Conservation (phyloP, 2,888 invertebrate species). For the Calameuta filiformis region DNA sequence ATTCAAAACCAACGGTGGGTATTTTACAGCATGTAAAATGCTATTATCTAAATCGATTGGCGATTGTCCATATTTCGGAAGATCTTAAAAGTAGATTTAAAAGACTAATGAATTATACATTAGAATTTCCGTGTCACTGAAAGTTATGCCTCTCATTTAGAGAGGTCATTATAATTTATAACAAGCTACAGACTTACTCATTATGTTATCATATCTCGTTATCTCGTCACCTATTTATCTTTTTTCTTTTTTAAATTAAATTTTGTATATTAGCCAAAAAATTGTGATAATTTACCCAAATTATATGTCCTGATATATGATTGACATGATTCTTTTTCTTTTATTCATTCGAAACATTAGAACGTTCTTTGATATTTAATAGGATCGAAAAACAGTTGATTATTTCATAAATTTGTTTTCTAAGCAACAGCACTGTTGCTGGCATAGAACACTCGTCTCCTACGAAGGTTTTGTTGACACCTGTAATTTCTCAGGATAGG, state of each 20-base stretch:
- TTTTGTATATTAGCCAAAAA: neutral
- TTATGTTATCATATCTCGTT: neutral
- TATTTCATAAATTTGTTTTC: neutral
- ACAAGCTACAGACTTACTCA: neutral
- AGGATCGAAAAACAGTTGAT: neutral
- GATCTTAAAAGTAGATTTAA: constrained; percentile 14
- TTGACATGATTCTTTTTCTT: neutral
- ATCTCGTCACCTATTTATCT: neutral
- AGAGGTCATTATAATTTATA: neutral
- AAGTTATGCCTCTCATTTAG: neutral
- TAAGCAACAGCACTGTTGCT: constrained; percentile 22
- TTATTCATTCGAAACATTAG: neutral
- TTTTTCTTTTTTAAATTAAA: neutral
- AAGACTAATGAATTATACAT: neutral
- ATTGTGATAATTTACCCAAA: neutral
- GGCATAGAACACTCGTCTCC: constrained; percentile 68
- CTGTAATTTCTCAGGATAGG: constrained; percentile 70
- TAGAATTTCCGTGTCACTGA: neutral
- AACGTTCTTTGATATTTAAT: neutral
- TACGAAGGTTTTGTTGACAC: constrained; percentile 65
- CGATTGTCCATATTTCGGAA: constrained; percentile 43
- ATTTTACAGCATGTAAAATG: constrained; percentile 29
- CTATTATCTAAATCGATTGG: constrained; percentile 50
- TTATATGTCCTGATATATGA: neutral
- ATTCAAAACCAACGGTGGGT: constrained; percentile 44